phyloP scores from a whole-genome alignment of 2,888 invertebrate genomes.

The Dryococelus australis region DNA sequence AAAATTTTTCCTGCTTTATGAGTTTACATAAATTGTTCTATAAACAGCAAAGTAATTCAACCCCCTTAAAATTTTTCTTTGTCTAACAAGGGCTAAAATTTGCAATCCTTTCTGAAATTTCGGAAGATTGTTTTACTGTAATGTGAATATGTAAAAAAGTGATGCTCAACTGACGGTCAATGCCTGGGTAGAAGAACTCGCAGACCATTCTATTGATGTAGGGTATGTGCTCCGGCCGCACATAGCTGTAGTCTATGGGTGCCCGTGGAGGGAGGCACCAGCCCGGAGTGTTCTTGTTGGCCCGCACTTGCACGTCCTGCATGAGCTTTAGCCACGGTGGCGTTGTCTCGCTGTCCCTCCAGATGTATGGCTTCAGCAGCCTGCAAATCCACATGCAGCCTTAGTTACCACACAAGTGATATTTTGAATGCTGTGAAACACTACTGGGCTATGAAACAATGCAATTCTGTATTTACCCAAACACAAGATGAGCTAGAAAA shows the following conservation, averaged over 20 bases:
- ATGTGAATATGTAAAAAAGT: too few relatives aligned
- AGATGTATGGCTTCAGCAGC: slow-evolving; percentile 83
- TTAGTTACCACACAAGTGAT: not conserved
- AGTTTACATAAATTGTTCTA: too few relatives aligned
- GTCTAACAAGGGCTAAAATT: too few relatives aligned
- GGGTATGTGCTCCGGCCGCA: slow-evolving; percentile 86
- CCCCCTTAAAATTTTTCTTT: too few relatives aligned
- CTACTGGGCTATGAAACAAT: too few relatives aligned
- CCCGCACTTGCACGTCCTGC: slow-evolving; percentile 67
- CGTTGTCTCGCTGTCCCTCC: slow-evolving; percentile 69
- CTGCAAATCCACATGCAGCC: slow-evolving; percentile 54
- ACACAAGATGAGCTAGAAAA: too few relatives aligned
- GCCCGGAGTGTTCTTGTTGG: slow-evolving; percentile 56
- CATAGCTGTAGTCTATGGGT: slow-evolving; percentile 85
- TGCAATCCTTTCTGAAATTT: too few relatives aligned
- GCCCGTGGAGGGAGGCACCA: slow-evolving; percentile 62
- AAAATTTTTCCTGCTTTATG: too few relatives aligned
- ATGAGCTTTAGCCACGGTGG: slow-evolving; percentile 78
- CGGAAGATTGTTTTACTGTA: too few relatives aligned
- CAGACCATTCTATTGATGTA: slow-evolving; percentile 85
- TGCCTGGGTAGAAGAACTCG: slow-evolving; percentile 91
- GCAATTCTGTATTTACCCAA: too few relatives aligned
- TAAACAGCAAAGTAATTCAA: too few relatives aligned
- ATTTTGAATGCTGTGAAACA: not conserved
- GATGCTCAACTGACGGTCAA: slow-evolving; percentile 74